phyloP scores from a whole-genome alignment of 2,113 vertebrate genomes.

The Catagonus wagneri region DNA sequence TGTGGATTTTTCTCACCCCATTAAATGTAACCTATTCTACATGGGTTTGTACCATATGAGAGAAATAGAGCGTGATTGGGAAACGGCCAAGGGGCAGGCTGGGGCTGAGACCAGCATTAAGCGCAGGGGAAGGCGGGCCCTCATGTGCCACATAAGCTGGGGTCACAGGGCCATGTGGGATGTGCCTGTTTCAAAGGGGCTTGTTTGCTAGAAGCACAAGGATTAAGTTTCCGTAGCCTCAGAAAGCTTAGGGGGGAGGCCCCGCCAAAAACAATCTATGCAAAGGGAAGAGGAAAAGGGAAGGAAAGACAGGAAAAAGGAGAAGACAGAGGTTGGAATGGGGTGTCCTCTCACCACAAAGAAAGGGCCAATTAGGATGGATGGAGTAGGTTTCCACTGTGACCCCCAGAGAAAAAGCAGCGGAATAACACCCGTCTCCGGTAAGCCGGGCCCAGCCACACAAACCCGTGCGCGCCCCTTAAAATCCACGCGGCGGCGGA shows the following conservation, averaged over 20 bases:
- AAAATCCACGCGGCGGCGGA: background rate
- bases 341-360: background rate
- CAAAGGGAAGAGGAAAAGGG: background rate
- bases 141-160: background rate
- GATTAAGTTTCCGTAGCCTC: constrained; percentile 66
- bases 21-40: constrained; percentile 73
- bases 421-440: rapidly evolving
- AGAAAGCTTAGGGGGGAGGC: background rate
- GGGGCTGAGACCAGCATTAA: background rate
- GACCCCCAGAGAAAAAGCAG: background rate
- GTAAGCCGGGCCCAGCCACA: rapidly evolving
- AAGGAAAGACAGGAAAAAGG: rapidly evolving
- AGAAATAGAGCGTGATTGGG: constrained; percentile 57
- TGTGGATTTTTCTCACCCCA: constrained; percentile 81
- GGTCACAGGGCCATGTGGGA: background rate
- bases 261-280: background rate
- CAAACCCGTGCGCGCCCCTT: rapidly evolving
- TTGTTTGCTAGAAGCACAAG: constrained; percentile 60
- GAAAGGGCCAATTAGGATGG: background rate
- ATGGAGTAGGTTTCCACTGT: too few relatives aligned
- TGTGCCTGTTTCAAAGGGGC: constrained; percentile 53
- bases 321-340: background rate
- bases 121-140: background rate
- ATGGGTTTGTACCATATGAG: constrained; percentile 52
- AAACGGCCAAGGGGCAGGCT: background rate